Evolutionary conservation across 2,888 invertebrate species (phyloP), one percentile per base, ranked within the genome.

Genomic region (Apodemia hepburni): DNA sequence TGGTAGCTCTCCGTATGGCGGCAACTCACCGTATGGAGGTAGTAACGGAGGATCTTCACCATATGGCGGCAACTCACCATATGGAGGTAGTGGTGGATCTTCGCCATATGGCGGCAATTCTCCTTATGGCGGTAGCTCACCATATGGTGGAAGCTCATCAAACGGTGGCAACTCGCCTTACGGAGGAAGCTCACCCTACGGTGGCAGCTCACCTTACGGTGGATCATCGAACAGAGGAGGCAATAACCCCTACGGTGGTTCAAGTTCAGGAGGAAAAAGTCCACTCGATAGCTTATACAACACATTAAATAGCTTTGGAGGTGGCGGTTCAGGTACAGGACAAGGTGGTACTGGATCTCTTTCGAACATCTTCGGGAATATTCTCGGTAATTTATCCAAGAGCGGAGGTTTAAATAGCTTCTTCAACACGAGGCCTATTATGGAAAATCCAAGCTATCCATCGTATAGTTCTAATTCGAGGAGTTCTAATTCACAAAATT

Each of bases 361-460:
- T 0, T 79, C 86, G 27, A 86, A 81, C 70, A 84, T 92, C 71
- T 81, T 92, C 66, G 82, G 88, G 29, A 84, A 79, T 70, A 75
- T 92, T 61, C 78, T 90, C 58, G 79, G 82, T 67, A 81, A 84
- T 70, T 73, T 89, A 42, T 80, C 86, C 59, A 90, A 88, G 70
- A 82, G 72, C 68, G 87, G 79, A 61, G 79, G 80, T 63, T 69
- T 86, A 58, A 80, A 73, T 72, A 79, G 76, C 68, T 69, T 86
- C 2, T 80, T 86, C 66, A 88, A 91, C 74, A 90, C 92, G 51
- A 78, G 92, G 64, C 92, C 92, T 0, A 84, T 92, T 29, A 79
- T 82, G 78, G 85, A 87, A 72, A 92, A 91, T 68, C 92, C 91
- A 18, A 86, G 83, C 71, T 86, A 90, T 70, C 77, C 85, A 4